Evolutionary conservation across 2,113 vertebrate species (phyloP).

Genomic region (Mirounga angustirostris): DNA sequence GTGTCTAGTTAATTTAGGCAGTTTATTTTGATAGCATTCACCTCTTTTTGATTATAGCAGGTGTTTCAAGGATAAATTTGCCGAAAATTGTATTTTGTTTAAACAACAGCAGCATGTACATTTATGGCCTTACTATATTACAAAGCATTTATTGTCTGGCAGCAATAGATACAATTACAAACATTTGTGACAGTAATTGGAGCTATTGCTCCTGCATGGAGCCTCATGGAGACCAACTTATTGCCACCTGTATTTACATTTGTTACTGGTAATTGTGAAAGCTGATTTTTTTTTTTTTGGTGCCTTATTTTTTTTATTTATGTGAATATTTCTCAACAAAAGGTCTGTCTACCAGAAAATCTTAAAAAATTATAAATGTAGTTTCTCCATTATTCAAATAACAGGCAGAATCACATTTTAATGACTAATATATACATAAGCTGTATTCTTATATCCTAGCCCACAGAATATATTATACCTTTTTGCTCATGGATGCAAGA

Average conservation of each 20-base stretch:
- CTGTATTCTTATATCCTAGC: background rate
- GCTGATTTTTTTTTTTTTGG: constrained; percentile 54
- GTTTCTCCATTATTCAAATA: constrained; percentile 67
- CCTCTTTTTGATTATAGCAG: constrained; percentile 84
- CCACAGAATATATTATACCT: constrained; percentile 56
- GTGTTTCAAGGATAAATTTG: constrained; percentile 84
- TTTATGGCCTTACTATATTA: constrained; percentile 82
- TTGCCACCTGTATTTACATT: constrained; percentile 82
- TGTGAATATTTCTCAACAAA: constrained; percentile 61
- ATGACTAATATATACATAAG: constrained; percentile 57
- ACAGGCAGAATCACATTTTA: constrained; percentile 68
- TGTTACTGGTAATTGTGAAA: constrained; percentile 77
- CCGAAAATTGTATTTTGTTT: constrained; percentile 82
- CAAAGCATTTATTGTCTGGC: constrained; percentile 81
- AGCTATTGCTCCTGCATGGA: constrained; percentile 75
- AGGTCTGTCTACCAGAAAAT: constrained; percentile 63
- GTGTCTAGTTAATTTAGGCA: constrained; percentile 80
- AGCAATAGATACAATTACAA: constrained; percentile 83
- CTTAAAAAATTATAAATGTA: constrained; percentile 59
- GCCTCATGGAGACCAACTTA: constrained; percentile 78
- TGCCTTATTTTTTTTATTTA: constrained; percentile 66
- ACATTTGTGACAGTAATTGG: constrained; percentile 84
- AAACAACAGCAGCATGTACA: constrained; percentile 82
- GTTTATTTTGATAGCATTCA: constrained; percentile 84
- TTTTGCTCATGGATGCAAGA: constrained; percentile 45